Evolutionary conservation across 2,888 invertebrate species (phyloP), one percentile per base, ranked within the genome.

Genomic region (Parapristionchus giblindavisi): DNA sequence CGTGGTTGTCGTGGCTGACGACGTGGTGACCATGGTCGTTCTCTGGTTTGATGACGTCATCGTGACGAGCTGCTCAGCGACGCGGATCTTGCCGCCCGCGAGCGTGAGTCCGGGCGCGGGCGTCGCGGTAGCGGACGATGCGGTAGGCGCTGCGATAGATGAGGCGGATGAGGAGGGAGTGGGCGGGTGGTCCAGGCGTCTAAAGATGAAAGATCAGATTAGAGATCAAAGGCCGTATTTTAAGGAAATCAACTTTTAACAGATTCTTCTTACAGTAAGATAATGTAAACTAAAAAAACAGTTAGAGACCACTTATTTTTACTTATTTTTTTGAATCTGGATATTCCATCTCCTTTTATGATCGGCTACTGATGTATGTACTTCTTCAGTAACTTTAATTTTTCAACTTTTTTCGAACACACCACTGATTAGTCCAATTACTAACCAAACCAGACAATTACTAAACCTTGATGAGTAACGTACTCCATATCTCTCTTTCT

Each of bases 61-160:
- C 43, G 43, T 65, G 36, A 52, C 51, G 51, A 52, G 68, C 48
- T 68, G 68, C 34, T 68, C 68, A 24, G 43, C 58, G 27, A 71
- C 71, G 29, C 56, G 58, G 27, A 58, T 71, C 71, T 71, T 56
- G 17, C 32, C 68, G 2, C 34, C 36, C 34, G 34, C 40, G 11
- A 4, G 48, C 34, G 34, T 27, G 11, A 4, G 48, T 40, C 43
- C 32, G n/a, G 17, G 1, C 51, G 51, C 14, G 51, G 51, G n/a
- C 14, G n/a, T 51, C 51, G 14, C 51, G 38, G 65, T 29, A 65
- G 65, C 29, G 27, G 43, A n/a, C 17, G 65, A 21, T 14, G 63
- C 36, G 21, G 11, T 24, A n/a, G 40, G 63, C 14, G 51, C 21
- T 21, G n/a, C 51, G 14, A n/a, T 51, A 17, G 51, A 51, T 14